Base-by-base conservation (phyloP, 2,888 invertebrate genomes). In the Phengaris arion region DNA sequence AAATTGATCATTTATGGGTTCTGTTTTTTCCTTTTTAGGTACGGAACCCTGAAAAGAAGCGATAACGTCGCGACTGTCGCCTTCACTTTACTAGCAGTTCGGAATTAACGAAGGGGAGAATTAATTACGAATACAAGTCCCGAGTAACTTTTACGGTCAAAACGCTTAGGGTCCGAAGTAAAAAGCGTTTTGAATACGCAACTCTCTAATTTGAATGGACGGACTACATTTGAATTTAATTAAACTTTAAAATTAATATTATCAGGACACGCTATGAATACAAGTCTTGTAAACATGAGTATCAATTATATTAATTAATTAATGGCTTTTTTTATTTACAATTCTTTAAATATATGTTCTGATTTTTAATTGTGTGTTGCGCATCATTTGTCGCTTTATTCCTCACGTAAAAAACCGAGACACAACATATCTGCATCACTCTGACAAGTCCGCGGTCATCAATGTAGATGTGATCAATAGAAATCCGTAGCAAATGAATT, bases 111-210 rank as follows among this genome's bases (percentile, higher is more conserved):
- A 79, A 76, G 74, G 80, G 74, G 79, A 79, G 84, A 88, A 90
- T 89, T 90, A 90, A 91, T 90, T 90, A 88, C 86, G 84, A 80
- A 82, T 83, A 82, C 79, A 85, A 75, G 75, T 57, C 45, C 74
- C 70, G 10, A 22, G 51, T 9, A 72, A 72, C 52, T 54, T 72
- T 72, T 52, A 72, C 72, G 54, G 54, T 54, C 72, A 52, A 22
- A 70, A 70, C 72, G 72, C 72, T 52, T 52, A 52, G 52, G 52
- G 52, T 15, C 72, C 10, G 48, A 52, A 52, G 72, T 72, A 72
- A 72, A 72, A 72, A 72, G 35, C 52, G 70, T 72, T 72, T 72
- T 72, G 72, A 72, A 72, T 72, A 72, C 72, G 72, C 72, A 72
- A 72, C 72, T 72, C 72, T 72, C 72, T 72, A 72, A 72, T 54